phyloP scores from a whole-genome alignment of 1,140 invertebrate species.

The Triops cancriformis region DNA sequence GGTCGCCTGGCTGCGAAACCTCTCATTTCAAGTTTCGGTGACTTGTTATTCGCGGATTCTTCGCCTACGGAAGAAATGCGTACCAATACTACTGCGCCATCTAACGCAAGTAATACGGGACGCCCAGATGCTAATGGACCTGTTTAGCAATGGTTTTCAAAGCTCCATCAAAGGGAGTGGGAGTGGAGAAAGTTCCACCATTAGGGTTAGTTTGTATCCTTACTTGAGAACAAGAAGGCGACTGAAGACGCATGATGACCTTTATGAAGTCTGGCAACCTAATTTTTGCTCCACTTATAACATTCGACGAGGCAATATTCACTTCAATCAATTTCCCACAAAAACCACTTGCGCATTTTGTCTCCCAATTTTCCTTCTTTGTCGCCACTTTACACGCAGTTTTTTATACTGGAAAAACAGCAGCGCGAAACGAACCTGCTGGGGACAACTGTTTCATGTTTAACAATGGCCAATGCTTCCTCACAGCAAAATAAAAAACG shows the following conservation, averaged over 20 bases:
- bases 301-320: constrained; percentile 10
- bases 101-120: not conserved
- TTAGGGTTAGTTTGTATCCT: not conserved
- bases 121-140: not conserved
- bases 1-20: constrained; percentile 17
- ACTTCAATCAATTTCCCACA: not conserved
- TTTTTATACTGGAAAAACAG: not conserved
- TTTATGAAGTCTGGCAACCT: not conserved
- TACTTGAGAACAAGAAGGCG: not conserved
- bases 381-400: not conserved
- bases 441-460: not conserved
- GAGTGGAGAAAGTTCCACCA: not conserved
- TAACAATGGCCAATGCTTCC: not conserved
- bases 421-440: not conserved
- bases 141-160: not conserved
- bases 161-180: not conserved
- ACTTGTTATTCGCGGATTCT: constrained; percentile 42
- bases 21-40: constrained; percentile 30
- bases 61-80: constrained; percentile 48
- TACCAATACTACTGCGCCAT: constrained; percentile 37
- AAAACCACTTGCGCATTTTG: not conserved
- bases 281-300: not conserved
- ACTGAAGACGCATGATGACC: no score
- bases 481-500: not conserved
- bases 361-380: not conserved